Conservation (phyloP, 2,113 vertebrate species). For the Hyperopisus bebe region DNA sequence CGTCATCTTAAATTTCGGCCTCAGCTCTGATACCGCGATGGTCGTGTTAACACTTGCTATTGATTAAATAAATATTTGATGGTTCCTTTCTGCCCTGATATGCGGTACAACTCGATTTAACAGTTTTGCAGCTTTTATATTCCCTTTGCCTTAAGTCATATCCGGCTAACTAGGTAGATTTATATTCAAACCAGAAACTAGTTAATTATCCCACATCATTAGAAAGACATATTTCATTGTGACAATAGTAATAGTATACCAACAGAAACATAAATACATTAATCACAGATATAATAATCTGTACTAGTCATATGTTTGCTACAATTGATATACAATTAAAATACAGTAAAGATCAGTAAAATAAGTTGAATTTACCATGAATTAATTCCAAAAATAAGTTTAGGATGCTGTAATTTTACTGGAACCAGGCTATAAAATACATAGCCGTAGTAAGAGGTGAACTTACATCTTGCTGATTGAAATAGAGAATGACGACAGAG, state of each 20-base stretch:
- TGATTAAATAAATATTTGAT: constrained; percentile 1
- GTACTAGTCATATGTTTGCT: neutral
- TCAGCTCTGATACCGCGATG: neutral
- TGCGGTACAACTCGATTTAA: neutral
- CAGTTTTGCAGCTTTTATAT: neutral
- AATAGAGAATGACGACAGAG: neutral
- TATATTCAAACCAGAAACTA: neutral
- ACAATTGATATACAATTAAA: neutral
- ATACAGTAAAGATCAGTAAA: neutral
- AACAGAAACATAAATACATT: neutral
- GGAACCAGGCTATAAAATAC: neutral
- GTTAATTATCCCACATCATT: neutral
- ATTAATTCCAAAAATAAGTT: neutral
- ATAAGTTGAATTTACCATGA: neutral
- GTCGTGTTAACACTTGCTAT: neutral
- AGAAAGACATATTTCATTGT: neutral
- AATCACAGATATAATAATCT: neutral
- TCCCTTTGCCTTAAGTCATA: neutral
- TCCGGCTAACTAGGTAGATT: neutral
- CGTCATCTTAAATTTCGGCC: neutral
- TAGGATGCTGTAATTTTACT: neutral
- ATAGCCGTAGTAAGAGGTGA: neutral
- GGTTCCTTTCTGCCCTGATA: neutral
- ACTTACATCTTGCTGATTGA: neutral
- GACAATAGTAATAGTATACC: neutral